phyloP scores from a whole-genome alignment of 2,113 vertebrate species.

The Columbina picui region DNA sequence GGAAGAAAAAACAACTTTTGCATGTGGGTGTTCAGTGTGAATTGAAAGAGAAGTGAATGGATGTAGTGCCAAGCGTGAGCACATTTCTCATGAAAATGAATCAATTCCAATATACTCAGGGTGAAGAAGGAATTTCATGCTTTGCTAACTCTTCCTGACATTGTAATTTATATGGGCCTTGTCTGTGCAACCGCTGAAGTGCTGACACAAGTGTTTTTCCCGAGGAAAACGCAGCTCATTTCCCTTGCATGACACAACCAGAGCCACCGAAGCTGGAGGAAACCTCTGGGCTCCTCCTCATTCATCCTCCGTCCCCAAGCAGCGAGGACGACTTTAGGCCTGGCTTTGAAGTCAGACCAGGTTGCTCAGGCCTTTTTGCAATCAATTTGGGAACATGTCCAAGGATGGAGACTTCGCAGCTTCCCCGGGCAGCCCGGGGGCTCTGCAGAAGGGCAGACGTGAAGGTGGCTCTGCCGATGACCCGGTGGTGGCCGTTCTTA shows the following conservation, averaged over 20 bases:
- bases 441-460: neutral
- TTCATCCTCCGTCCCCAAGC: rapidly evolving
- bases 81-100: neutral
- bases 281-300: neutral
- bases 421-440: neutral
- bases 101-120: constrained; percentile 6
- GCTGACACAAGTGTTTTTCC: neutral
- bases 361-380: neutral
- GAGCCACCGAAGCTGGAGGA: neutral
- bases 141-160: constrained; percentile 34
- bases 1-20: neutral
- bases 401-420: neutral
- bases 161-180: neutral
- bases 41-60: neutral
- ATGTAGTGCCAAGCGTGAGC: neutral
- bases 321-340: rapidly evolving
- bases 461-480: neutral
- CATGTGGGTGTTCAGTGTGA: neutral
- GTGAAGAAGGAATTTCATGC: constrained; percentile 32
- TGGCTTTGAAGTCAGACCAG: neutral
- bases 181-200: neutral
- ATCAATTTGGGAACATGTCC: neutral
- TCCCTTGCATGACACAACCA: rapidly evolving
- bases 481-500: neutral
- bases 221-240: neutral